Evolutionary conservation across 2,113 vertebrate species (phyloP), one percentile per base, ranked within the genome.

Genomic region (Sialia sialis): DNA sequence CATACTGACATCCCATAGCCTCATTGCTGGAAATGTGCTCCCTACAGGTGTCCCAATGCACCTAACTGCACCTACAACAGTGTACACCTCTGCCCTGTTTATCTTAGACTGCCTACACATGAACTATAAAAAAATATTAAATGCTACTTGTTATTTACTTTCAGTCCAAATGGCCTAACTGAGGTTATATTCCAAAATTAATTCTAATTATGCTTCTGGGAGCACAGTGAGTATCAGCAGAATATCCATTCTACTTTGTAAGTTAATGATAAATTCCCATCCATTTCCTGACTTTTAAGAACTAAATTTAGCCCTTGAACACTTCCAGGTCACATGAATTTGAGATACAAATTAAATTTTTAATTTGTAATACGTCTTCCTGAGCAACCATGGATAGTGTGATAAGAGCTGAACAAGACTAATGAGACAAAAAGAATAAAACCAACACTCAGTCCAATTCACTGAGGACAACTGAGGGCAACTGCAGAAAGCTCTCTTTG

Each of bases 121-220:
- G 26, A 81, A 81, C 23, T 43, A 34, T 6, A n/a, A 81, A 52
- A 75, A 55, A 36, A 16, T 6, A 66, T 10, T 54, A 34, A 63
- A 39, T 23, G 52, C 3, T 49, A 74, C 27, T 39, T 14, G 36
- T 62, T 52, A 36, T 19, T 43, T 75, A 67, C 26, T 70, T 60
- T 20, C 55, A 90, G n/a, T 72, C 8, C 36, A 89, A 90, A 51
- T 18, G 23, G 27, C 81, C 72, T 64, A 80, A 41, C 32, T n/a
- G 46, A 87, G 30, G 29, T 89, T 77, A 70, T 70, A 81, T 34
- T 81, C 63, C 36, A 78, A 70, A 78, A 92, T 66, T 4, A 87
- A 78, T 91, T 83, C 44, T 85, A 92, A 94, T 68, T 78, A 79
- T 49, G 48, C 66, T 85, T 95, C 56, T 83, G 48, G 56, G 66